Evolutionary conservation across 2,113 vertebrate genomes (phyloP).

Genomic region (Callocephalon fimbriatum): DNA sequence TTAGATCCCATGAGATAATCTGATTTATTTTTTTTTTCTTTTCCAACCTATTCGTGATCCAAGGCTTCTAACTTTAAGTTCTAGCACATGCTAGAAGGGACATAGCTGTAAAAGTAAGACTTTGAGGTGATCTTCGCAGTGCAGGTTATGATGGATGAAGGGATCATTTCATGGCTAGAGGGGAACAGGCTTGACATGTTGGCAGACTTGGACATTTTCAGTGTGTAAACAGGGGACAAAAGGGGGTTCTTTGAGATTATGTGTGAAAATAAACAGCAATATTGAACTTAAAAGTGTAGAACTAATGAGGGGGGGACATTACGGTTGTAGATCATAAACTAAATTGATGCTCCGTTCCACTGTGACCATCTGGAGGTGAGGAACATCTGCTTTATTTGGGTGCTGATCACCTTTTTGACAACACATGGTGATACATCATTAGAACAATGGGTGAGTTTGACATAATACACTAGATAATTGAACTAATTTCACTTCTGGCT

Average conservation of each 20-base stretch:
- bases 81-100: neutral
- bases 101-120: neutral
- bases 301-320: neutral
- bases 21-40: neutral
- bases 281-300: neutral
- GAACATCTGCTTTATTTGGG: neutral
- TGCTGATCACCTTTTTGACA: neutral
- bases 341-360: neutral
- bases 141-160: neutral
- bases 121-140: neutral
- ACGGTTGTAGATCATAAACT: neutral
- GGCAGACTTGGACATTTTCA: neutral
- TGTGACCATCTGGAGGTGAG: neutral
- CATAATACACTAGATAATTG: neutral
- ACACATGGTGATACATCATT: accelerated
- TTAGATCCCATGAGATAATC: neutral
- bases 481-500: neutral
- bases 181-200: neutral
- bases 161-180: neutral
- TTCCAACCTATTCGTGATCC: neutral
- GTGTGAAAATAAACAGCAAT: neutral
- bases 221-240: neutral
- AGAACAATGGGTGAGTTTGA: accelerated
- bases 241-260: neutral
- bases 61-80: neutral